A percentile compares a stretch with the other conserved stretches of the same genome.
Evolutionary conservation across 2,113 vertebrate genomes (phyloP).

Genomic region (Herpetotheres cachinnans): DNA sequence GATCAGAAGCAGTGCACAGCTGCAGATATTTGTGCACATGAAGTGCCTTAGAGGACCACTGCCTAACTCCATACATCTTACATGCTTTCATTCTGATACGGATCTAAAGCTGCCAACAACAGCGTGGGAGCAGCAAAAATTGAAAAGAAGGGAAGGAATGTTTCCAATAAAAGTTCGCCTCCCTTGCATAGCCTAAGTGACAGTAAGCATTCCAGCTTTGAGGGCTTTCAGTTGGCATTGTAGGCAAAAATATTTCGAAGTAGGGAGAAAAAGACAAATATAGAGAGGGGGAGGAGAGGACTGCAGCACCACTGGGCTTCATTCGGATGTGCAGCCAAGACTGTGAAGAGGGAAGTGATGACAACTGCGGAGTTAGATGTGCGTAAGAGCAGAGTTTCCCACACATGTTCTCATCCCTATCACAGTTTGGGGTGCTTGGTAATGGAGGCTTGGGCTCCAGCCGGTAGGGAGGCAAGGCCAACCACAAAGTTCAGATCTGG

Average conservation of each 20-base stretch:
- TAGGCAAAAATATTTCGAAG: conserved; percentile 14
- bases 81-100: conserved; percentile 18
- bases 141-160: conserved; percentile 13
- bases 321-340: background rate
- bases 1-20: conserved; percentile 52
- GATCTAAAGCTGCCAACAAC: conserved; percentile 52
- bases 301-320: background rate
- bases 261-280: background rate
- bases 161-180: conserved; percentile 54
- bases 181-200: conserved; percentile 6
- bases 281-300: background rate
- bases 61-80: conserved; percentile 2
- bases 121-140: conserved; percentile 44
- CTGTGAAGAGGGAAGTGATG: background rate
- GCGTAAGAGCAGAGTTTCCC: conserved; percentile 42
- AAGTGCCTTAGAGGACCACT: conserved; percentile 8
- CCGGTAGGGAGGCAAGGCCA: background rate
- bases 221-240: conserved; percentile 11
- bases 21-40: conserved; percentile 23
- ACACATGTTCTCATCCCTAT: background rate
- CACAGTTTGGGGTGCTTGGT: conserved; percentile 5
- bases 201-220: conserved; percentile 35
- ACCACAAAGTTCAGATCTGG: conserved; percentile 8
- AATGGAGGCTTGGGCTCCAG: background rate
- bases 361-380: background rate